These are phyloP conservation scores for Agrochola macilenta DNA, from an alignment of 2,888 invertebrate genomes.

Conservation along the genomic window DNA sequence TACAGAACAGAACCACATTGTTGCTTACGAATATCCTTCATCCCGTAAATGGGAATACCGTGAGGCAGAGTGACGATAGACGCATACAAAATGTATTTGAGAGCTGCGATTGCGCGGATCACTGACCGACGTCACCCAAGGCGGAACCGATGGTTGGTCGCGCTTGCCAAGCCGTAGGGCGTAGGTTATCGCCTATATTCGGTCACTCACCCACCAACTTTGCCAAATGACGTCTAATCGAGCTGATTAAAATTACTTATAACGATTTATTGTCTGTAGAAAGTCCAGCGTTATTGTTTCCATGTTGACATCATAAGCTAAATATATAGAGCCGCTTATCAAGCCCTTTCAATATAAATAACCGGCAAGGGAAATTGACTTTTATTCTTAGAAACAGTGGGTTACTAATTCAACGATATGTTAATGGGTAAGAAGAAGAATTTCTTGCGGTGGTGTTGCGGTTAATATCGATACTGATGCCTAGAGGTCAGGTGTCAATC, in stretches of 20 bases:
- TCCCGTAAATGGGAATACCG: slow-evolving; percentile 43
- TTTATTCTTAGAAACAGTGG: slow-evolving; percentile 7
- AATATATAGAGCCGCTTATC: slow-evolving; percentile 18
- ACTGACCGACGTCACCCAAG: slow-evolving; percentile 52
- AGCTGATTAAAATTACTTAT: slow-evolving; percentile 40
- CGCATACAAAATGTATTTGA: slow-evolving; percentile 45
- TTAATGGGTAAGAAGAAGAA: slow-evolving; percentile 14
- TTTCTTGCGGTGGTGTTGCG: slow-evolving; percentile 46
- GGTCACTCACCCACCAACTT: slow-evolving; percentile 58
- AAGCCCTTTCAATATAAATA: background rate
- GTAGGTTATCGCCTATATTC: slow-evolving; percentile 61
- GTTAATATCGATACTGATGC: slow-evolving; percentile 39
- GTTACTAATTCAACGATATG: slow-evolving; percentile 8
- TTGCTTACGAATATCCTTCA: slow-evolving; percentile 5
- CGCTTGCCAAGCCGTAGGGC: slow-evolving; percentile 57
- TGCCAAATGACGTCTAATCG: slow-evolving; percentile 41
- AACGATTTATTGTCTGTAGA: slow-evolving; percentile 33
- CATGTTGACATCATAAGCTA: slow-evolving; percentile 34
- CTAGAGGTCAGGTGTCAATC: slow-evolving; percentile 19
- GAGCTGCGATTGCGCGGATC: slow-evolving; percentile 47
- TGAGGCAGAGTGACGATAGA: slow-evolving; percentile 27
- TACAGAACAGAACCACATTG: background rate
- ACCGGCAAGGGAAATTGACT: slow-evolving; percentile 8
- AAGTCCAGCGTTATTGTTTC: slow-evolving; percentile 36
- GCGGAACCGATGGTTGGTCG: slow-evolving; percentile 39